Evolutionary conservation across 2,797 vertebrate species (phyloP).

Genomic region (Aphelocoma californica): DNA sequence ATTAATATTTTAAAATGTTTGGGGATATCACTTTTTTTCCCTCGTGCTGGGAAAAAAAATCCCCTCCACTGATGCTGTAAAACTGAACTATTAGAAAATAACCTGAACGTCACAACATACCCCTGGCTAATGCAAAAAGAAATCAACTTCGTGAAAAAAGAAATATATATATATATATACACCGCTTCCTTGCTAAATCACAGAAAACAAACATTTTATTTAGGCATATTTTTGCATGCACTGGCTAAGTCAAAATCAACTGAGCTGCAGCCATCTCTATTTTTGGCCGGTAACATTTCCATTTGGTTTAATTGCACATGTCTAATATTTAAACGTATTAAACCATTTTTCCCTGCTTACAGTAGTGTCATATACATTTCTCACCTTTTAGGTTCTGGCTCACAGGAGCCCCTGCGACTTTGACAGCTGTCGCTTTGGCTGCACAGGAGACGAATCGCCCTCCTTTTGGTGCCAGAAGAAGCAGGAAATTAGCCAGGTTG

Average conservation of each 20-base stretch:
- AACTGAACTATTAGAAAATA: slow-evolving; percentile 14
- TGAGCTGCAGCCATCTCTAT: slow-evolving; percentile 7
- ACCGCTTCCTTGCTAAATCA: not conserved
- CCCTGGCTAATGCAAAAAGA: not conserved
- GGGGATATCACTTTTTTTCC: not conserved
- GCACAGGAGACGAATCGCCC: slow-evolving; percentile 76
- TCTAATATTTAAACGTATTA: slow-evolving; percentile 57
- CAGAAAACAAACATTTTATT: slow-evolving; percentile 24
- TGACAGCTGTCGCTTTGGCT: slow-evolving; percentile 85
- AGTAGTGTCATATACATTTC: slow-evolving; percentile 71
- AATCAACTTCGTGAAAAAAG: not conserved
- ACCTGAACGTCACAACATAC: not conserved
- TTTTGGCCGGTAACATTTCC: not conserved
- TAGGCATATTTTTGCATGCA: slow-evolving; percentile 37
- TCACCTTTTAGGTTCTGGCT: slow-evolving; percentile 81
- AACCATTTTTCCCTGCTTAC: slow-evolving; percentile 54
- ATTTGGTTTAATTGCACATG: slow-evolving; percentile 44
- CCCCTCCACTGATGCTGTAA: not conserved
- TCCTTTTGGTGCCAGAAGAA: slow-evolving; percentile 80
- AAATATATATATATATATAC: not conserved
- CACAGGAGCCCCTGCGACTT: slow-evolving; percentile 72
- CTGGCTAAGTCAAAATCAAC: not conserved
- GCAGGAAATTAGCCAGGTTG: slow-evolving; percentile 83
- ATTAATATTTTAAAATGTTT: not conserved
- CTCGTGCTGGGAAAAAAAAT: not conserved